Percentiles rank a stretch among this genome's conserved stretches.
These are phyloP conservation scores for Pandion haliaetus DNA, from an alignment of 2,113 vertebrate species.

Conservation along the genomic window DNA sequence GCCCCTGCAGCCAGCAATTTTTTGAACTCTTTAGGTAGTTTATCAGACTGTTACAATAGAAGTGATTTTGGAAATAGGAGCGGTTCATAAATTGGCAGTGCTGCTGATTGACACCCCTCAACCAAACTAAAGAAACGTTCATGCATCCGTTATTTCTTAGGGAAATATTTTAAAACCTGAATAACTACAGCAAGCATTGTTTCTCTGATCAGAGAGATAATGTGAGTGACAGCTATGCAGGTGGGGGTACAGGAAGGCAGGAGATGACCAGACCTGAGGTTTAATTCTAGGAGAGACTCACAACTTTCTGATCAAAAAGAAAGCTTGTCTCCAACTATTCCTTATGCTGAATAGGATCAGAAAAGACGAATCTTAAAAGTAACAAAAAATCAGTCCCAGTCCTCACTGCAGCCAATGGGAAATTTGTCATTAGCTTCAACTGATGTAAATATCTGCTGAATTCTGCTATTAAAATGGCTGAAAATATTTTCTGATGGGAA, in stretches of 20 bases:
- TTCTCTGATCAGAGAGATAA: neutral
- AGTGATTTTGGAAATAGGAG: slow-evolving; percentile 66
- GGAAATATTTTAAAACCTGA: neutral
- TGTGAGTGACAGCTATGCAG: neutral
- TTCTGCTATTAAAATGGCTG: neutral
- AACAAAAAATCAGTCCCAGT: neutral
- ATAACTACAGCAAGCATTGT: neutral
- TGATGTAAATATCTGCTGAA: neutral
- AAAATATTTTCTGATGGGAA: neutral
- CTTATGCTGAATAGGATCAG: neutral
- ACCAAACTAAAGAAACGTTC: neutral
- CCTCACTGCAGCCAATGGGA: neutral
- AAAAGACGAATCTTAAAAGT: neutral
- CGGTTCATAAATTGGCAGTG: slow-evolving; percentile 33
- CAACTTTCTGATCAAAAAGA: neutral
- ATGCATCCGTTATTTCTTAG: neutral
- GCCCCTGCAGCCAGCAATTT: slow-evolving; percentile 31
- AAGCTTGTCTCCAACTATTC: neutral
- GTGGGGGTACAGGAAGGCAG: neutral
- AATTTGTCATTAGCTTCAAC: neutral
- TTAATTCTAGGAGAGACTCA: neutral
- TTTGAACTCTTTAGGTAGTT: slow-evolving; percentile 53
- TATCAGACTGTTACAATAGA: slow-evolving; percentile 67
- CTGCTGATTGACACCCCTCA: slow-evolving; percentile 25
- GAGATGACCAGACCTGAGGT: neutral